Percentiles rank a stretch among this genome's conserved stretches.
phyloP scores from a whole-genome alignment of 2,888 invertebrate species.

The Agriopis aurantiaria region DNA sequence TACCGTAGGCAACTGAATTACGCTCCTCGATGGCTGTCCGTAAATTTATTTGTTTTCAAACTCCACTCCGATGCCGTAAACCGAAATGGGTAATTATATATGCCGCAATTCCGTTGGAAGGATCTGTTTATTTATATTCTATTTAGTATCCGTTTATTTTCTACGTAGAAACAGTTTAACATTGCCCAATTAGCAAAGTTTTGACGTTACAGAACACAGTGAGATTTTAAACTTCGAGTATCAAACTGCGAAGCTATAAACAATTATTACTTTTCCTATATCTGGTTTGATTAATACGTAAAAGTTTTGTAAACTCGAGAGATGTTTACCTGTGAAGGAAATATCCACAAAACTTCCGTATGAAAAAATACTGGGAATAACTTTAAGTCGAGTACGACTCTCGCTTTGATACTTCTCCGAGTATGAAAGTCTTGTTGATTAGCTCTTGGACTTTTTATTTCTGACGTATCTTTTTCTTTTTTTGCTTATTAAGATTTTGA shows the following conservation, averaged over 20 bases:
- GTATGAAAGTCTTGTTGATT: constrained; percentile 78
- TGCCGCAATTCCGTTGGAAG: constrained; percentile 28
- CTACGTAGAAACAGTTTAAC: constrained; percentile 4
- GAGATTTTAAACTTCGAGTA: constrained; percentile 7
- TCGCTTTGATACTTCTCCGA: constrained; percentile 74
- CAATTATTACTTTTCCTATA: constrained; percentile 24
- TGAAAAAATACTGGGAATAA: constrained; percentile 60
- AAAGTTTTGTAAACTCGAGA: constrained; percentile 28
- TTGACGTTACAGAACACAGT: constrained; percentile 7
- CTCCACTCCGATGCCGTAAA: constrained; percentile 36
- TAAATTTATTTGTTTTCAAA: constrained; percentile 52
- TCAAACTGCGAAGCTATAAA: constrained; percentile 19
- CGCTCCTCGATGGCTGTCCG: constrained; percentile 51
- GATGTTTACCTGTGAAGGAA: constrained; percentile 37
- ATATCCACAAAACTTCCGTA: constrained; percentile 40
- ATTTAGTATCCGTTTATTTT: constrained; percentile 23
- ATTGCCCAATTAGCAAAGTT: constrained; percentile 19
- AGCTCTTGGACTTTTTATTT: constrained; percentile 71
- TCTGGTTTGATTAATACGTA: constrained; percentile 30
- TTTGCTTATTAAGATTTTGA: constrained; percentile 64
- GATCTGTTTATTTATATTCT: constrained; percentile 27
- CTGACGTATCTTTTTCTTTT: constrained; percentile 61
- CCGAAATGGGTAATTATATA: constrained; percentile 44
- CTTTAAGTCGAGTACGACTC: constrained; percentile 68
- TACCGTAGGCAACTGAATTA: constrained; percentile 50